Conservation (phyloP, 2,797 vertebrate genomes). For the Molossus alvarezi region DNA sequence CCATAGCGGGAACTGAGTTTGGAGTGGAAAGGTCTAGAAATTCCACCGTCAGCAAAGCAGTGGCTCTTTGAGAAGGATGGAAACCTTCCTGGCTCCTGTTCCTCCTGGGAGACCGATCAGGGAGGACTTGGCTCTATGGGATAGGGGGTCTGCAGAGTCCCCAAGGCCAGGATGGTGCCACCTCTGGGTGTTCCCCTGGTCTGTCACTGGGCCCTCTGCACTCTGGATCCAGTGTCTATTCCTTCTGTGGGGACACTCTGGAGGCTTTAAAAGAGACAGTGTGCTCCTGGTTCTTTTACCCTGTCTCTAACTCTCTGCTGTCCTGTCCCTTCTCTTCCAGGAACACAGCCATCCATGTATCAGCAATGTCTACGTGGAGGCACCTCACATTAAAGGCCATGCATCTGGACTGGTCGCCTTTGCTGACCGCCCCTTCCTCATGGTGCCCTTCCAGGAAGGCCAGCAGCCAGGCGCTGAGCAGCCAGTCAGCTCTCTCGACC, state of each 20-base stretch:
- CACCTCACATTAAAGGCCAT: neutral
- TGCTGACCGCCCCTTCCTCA: neutral
- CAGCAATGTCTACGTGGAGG: neutral
- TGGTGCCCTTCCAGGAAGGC: neutral
- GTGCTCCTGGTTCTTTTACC: no score
- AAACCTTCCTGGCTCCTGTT: neutral
- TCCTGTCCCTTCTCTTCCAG: neutral
- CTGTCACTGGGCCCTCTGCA: neutral
- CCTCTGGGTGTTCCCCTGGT: neutral
- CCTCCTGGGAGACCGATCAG: rapidly evolving
- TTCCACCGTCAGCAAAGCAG: neutral
- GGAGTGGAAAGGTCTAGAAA: neutral
- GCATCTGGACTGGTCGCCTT: neutral
- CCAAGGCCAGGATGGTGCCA: neutral
- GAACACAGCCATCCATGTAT: no score
- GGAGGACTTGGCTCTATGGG: neutral
- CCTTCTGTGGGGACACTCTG: neutral
- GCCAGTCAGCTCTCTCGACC: neutral
- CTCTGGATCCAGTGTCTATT: neutral
- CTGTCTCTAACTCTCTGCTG: neutral
- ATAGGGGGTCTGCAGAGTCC: neutral
- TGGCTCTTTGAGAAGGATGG: neutral
- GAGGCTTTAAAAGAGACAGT: neutral
- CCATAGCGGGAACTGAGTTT: neutral
- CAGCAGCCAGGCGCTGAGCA: neutral